Evolutionary conservation across 1,140 invertebrate genomes (phyloP).

Genomic region (Macrobrachium rosenbergii): DNA sequence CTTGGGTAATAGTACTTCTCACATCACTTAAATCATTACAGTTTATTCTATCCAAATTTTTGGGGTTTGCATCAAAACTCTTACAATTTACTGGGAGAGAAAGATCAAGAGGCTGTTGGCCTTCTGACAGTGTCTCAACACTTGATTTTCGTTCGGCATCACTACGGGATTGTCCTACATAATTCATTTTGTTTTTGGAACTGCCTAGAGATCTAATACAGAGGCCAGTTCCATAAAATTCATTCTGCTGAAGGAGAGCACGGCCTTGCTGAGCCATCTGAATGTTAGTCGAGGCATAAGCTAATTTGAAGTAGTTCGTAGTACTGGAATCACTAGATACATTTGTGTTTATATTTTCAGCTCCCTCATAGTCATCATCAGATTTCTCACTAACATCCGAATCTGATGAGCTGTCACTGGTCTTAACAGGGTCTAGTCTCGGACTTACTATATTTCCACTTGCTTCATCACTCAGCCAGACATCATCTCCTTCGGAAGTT

Average conservation of each 20-base stretch:
- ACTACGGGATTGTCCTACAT: not conserved
- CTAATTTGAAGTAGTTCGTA: conserved; percentile 47
- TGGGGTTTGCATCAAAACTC: not conserved
- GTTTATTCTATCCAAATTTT: not conserved
- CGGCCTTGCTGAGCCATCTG: conserved; percentile 50
- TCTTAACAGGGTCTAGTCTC: no score
- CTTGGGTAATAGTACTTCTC: not conserved
- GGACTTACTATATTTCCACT: not conserved
- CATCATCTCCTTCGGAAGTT: not conserved
- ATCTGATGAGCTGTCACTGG: no score
- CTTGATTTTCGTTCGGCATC: not conserved
- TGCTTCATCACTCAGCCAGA: not conserved
- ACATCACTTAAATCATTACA: not conserved
- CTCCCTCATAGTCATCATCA: conserved; percentile 24
- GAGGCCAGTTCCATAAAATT: conserved; percentile 56
- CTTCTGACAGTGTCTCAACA: no score
- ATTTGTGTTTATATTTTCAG: not conserved
- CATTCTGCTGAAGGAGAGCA: conserved; percentile 48
- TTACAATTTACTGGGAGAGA: not conserved
- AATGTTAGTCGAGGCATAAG: conserved; percentile 48
- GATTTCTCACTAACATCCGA: not conserved
- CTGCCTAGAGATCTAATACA: conserved; percentile 47
- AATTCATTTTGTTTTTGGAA: not conserved
- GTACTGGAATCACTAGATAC: not conserved
- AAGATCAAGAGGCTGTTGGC: no score